phyloP scores from a whole-genome alignment of 2,797 vertebrate species.

The Sibirionetta formosa region DNA sequence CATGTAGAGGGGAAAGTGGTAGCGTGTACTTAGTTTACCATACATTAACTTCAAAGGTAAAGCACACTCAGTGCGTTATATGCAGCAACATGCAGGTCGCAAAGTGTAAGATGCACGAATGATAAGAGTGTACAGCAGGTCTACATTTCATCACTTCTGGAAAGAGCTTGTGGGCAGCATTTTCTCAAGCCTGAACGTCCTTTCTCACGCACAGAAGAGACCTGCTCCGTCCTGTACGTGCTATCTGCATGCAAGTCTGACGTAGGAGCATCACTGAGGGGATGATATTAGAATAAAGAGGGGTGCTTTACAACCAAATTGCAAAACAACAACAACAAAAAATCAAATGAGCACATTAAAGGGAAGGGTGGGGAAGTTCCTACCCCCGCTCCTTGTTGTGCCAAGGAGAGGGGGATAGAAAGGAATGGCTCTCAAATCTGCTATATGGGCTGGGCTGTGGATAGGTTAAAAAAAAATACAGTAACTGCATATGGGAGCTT shows the following conservation, averaged over 20 bases:
- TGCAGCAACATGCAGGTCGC: background rate
- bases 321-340: background rate
- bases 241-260: accelerated
- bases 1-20: accelerated
- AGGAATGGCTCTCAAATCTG: background rate
- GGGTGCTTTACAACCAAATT: background rate
- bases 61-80: accelerated
- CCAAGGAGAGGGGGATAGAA: background rate
- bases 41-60: background rate
- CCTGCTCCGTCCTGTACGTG: accelerated
- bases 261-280: accelerated
- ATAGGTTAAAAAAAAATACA: background rate
- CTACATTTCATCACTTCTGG: background rate
- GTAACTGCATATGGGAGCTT: accelerated
- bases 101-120: background rate
- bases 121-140: background rate
- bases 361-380: background rate
- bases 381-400: background rate
- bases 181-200: background rate
- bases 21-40: background rate
- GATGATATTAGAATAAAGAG: background rate
- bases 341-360: background rate
- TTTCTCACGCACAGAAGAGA: background rate
- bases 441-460: background rate
- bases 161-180: background rate